Conservation (phyloP, 2,113 vertebrate genomes). For the Engystomops pustulosus region DNA sequence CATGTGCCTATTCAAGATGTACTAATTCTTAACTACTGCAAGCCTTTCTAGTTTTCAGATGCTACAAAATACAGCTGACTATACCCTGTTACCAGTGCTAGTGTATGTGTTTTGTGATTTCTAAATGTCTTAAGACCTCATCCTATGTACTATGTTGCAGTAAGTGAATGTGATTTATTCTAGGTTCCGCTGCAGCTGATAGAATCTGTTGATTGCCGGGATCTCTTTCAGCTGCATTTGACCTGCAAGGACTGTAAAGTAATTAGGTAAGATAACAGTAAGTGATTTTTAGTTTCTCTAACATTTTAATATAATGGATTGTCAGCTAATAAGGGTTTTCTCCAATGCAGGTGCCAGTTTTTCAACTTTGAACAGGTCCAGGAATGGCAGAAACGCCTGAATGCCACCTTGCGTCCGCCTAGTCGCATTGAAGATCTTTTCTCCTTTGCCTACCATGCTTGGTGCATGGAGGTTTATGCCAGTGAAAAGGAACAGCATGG, state of each 20-base stretch:
- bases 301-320: no score
- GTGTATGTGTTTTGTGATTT: no score
- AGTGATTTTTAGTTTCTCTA: no score
- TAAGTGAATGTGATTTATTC: conserved; percentile 45
- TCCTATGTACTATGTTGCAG: no score
- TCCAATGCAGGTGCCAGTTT: conserved; percentile 87
- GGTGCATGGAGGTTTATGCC: conserved; percentile 93
- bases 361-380: conserved; percentile 97
- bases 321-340: neutral
- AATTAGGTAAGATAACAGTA: conserved; percentile 80
- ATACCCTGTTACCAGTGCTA: no score
- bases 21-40: no score
- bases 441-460: conserved; percentile 94
- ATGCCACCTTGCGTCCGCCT: conserved; percentile 82
- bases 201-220: conserved; percentile 91
- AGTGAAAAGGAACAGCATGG: conserved; percentile 96
- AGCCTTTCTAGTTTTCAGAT: neutral
- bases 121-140: no score
- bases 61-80: neutral
- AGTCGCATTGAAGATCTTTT: conserved; percentile 93
- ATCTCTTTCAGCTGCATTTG: conserved; percentile 96
- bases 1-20: neutral
- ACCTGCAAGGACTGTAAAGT: conserved; percentile 99
- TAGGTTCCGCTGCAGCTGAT: conserved; percentile 96
- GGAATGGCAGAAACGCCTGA: conserved; percentile 93